These are phyloP conservation scores for Micrastur ruficollis DNA, from an alignment of 2,797 vertebrate species.

Conservation along the genomic window DNA sequence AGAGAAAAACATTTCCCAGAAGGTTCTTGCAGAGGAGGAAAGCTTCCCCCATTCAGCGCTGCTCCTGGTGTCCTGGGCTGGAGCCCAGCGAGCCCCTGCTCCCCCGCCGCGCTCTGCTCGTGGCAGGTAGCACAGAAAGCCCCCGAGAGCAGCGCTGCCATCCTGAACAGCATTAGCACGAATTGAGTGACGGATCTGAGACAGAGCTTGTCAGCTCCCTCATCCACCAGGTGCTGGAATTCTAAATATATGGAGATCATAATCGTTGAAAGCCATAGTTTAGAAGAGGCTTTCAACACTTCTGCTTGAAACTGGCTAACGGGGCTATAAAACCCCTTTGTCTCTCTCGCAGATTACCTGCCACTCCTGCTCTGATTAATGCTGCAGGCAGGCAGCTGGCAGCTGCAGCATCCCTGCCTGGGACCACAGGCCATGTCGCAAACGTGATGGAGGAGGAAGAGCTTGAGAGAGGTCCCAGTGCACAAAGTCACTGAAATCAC, in stretches of 20 bases:
- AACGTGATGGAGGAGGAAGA: background rate
- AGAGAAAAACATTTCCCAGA: background rate
- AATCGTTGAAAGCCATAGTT: background rate
- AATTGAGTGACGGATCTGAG: background rate
- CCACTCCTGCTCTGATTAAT: background rate
- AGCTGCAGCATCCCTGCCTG: background rate
- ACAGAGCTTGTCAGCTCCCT: background rate
- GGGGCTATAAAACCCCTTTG: background rate
- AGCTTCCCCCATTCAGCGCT: fast-evolving
- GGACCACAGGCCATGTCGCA: background rate
- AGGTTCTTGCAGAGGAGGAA: background rate
- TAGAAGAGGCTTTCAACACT: background rate
- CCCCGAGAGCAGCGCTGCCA: background rate
- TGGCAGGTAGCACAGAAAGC: background rate
- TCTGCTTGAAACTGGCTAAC: background rate
- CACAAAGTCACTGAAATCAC: background rate
- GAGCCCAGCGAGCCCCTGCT: background rate
- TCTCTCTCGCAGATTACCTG: background rate
- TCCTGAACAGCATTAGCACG: background rate
- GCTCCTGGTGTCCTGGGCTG: background rate
- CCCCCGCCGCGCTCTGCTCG: background rate
- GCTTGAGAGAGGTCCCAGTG: background rate
- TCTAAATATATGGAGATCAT: background rate
- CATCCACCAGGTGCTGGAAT: background rate
- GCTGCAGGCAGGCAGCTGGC: background rate